Evolutionary conservation across 2,888 invertebrate genomes (phyloP), one percentile per base, ranked within the genome.

Genomic region (Trachelus troglodyta): DNA sequence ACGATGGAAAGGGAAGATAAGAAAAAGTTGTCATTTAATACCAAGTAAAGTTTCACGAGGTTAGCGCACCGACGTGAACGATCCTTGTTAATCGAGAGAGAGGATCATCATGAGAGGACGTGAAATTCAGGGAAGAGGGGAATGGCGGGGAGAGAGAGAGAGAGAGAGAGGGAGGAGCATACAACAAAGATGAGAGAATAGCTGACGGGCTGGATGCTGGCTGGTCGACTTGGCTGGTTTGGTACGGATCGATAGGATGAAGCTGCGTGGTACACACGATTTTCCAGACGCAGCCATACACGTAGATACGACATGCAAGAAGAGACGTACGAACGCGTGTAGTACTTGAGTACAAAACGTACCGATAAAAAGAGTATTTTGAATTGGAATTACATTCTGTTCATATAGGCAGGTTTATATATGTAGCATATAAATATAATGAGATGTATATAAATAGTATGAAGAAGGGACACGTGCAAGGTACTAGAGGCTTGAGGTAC

Each of bases 231-330:
- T 56, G 23, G 56, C 56, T 56, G 56, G 56, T 56, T 56, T 56
- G 56, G 76, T 76, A 73, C 69, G 76, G 86, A 88, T 87, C 87
- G 87, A 87, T 87, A 87, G 83, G 84, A 87, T 81, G 84, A 88
- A 87, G 87, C 88, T 88, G 87, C 87, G 88, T 88, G 82, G 71
- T 56, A 84, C 84, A 74, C 82, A 83, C 83, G 78, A 80, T 82
- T 82, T 82, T 85, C 82, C 81, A 79, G 81, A 79, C 76, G 79
- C 82, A 79, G 83, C 83, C 82, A 79, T 40, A 23, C 23, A 56
- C 9, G 56, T 56, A 23, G 23, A 23, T 56, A 56, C 23, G 23
- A 56, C 56, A 23, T 56, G 23, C 9, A 56, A 23, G 23, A 56
- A 15, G 56, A 56, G 56, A 56, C 23, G 56, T 23, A 23, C 9